These are phyloP conservation scores for Melanerpes aurifrons DNA, from an alignment of 2,113 vertebrate genomes.

Conservation along the genomic window DNA sequence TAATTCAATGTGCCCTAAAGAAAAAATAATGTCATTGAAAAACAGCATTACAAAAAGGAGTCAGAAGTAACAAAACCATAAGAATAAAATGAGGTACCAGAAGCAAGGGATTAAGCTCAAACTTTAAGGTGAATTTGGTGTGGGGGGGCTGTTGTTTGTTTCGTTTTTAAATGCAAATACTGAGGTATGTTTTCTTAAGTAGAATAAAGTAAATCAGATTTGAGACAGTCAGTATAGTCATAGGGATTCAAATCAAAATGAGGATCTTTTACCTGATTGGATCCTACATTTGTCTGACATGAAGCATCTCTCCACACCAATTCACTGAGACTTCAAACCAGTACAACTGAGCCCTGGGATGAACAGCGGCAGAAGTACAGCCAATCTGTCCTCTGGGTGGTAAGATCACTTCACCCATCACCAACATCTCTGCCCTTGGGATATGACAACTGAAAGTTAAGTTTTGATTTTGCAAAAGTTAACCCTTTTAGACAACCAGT, in stretches of 20 bases:
- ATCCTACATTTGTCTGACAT: background rate
- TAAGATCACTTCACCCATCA: background rate
- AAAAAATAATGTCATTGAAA: background rate
- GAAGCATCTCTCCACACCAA: fast-evolving
- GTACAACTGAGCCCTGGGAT: background rate
- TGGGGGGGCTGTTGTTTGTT: no score
- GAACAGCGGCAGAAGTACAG: background rate
- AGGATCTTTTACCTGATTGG: background rate
- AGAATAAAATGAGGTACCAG: background rate
- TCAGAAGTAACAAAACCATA: background rate
- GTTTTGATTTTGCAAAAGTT: background rate
- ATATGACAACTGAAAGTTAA: background rate
- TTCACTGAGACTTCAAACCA: background rate
- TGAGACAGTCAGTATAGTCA: background rate
- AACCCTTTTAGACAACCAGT: background rate
- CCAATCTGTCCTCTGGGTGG: background rate
- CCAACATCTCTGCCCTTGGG: background rate
- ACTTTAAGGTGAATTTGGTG: background rate
- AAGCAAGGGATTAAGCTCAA: background rate
- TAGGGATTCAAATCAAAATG: background rate
- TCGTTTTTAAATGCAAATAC: background rate
- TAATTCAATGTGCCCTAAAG: background rate
- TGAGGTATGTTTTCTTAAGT: background rate
- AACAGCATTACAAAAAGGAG: background rate
- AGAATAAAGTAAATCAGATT: background rate